Base-by-base conservation (phyloP, 2,888 invertebrate genomes). In the Electrophaes corylata region DNA sequence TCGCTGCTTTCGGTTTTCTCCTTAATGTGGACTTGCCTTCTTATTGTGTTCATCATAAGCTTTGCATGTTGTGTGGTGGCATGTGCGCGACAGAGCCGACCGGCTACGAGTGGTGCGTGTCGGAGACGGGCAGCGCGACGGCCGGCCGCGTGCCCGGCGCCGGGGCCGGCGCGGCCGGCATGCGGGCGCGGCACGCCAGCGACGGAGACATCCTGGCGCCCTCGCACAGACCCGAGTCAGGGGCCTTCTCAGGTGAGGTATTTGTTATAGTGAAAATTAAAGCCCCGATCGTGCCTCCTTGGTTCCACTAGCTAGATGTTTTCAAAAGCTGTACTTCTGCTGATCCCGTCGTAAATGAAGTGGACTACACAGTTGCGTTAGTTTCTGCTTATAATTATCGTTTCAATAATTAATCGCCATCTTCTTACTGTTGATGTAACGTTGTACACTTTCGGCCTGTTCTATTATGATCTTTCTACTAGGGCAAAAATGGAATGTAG, bases 191-290 rank as follows among this genome's bases (percentile, higher is more conserved):
- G 0, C 88, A 88, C 60, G 87, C 88, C 62, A 86, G 88, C 49
- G 89, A 88, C 48, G 89, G 90, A 0, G 89, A 90, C 66, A 88
- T 90, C n/a, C 76, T 91, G 4, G 88, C 84, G 16, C 83, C 87
- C 1, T 75, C 82, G 8, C 76, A 72, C 6, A 66, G 91, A 0
- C 91, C 91, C 0, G 86, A 88, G 70, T 90, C 91, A 1, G 88
- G 86, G 1, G 91, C 91, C 0, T 87, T 91, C 60, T 91, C 91
- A 45, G 91, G 91, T 89, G 62, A 69, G 58, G n/a, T n/a, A n/a
- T n/a, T n/a, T n/a, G n/a, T n/a, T n/a, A n/a, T n/a, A n/a, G n/a
- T n/a, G n/a, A n/a, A n/a, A n/a, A n/a, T n/a, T n/a, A n/a, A n/a
- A n/a, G n/a, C n/a, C n/a, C n/a, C n/a, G n/a, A n/a, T n/a, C n/a